Conservation (phyloP, 2,888 invertebrate genomes). For the Pinctada fucata region DNA sequence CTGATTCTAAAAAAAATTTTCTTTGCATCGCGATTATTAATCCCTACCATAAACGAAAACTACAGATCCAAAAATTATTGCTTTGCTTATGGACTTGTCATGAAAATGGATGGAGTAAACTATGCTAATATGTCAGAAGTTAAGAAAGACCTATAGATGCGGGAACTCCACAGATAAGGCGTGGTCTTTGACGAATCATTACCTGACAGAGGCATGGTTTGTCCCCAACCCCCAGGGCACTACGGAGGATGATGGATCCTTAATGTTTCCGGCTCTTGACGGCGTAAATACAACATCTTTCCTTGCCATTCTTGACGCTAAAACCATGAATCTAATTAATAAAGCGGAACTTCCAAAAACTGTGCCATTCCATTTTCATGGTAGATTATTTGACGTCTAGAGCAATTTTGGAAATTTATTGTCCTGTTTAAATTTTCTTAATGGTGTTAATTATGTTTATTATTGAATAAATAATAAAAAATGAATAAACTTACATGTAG, state of each 20-base stretch:
- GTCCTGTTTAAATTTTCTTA: too few relatives aligned
- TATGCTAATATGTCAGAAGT: conserved; percentile 50
- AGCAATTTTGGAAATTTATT: too few relatives aligned
- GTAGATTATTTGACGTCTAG: conserved; percentile 48
- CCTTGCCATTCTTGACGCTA: conserved; percentile 56
- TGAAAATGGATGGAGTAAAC: conserved; percentile 46
- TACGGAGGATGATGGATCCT: conserved; percentile 61
- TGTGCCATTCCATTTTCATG: conserved; percentile 61
- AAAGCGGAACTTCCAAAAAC: conserved; percentile 50
- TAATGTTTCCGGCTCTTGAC: conserved; percentile 58
- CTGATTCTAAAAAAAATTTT: conserved; percentile 34
- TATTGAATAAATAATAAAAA: too few relatives aligned
- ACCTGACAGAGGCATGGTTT: conserved; percentile 59
- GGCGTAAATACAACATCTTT: conserved; percentile 47
- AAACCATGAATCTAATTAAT: conserved; percentile 51
- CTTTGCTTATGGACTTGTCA: conserved; percentile 54
- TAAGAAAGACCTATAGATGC: conserved; percentile 61
- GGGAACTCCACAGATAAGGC: conserved; percentile 45
- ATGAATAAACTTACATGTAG: too few relatives aligned
- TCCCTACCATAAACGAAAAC: conserved; percentile 62
- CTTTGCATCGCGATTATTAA: conserved; percentile 54
- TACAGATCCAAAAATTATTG: conserved; percentile 55
- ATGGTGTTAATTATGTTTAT: too few relatives aligned
- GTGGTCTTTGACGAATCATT: conserved; percentile 51
- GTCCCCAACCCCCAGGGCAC: conserved; percentile 48